Evolutionary conservation across 2,113 vertebrate species (phyloP), one percentile per base, ranked within the genome.

Genomic region (Hippocampus zosterae): DNA sequence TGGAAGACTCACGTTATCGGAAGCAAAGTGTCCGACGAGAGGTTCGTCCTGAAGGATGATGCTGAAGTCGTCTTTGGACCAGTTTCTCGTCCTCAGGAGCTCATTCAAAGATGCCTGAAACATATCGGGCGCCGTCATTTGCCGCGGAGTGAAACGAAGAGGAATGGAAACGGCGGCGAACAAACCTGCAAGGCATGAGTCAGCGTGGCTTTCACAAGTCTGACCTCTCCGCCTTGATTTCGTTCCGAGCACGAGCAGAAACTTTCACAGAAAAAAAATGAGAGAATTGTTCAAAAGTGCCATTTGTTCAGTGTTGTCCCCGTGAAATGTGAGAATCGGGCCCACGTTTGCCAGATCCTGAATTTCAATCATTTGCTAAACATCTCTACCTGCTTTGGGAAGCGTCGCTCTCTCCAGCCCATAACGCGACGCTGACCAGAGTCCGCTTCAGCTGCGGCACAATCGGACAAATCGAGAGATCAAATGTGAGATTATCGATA

Each of bases 21-120:
- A 68, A n/a, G 77, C 56, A 4, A 21, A 29, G 61, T 87, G 64
- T 42, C 65, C 48, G 72, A 78, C 73, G 9, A 88, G 68, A 23
- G 89, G 88, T 0, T 68, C 8, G 11, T 93, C 91, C 80, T 97
- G 95, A 16, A 91, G 72, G 1, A 93, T 89, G 3, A 92, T 89
- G 0, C 90, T 73, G 6, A 97, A 97, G 83, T 96, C 94, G 0
- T 95, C 88, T 10, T 71, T 87, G 0, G 94, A 94, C 72, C 84
- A 90, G 7, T 69, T 62, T 0, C 78, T 85, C 79, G 63, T 81
- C 66, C 90, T 65, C 65, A 94, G 23, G 5, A 86, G 81, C 29
- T 81, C 72, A 5, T 73, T 60, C 82, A 91, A 70, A 23, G 88
- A 87, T 63, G 83, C 88, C 90, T 91, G 69, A 3, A 48, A 15